Percentiles rank a stretch among this genome's conserved stretches.
Evolutionary conservation across 2,797 vertebrate species (phyloP).

Genomic region (Chaetodon trifasciatus): DNA sequence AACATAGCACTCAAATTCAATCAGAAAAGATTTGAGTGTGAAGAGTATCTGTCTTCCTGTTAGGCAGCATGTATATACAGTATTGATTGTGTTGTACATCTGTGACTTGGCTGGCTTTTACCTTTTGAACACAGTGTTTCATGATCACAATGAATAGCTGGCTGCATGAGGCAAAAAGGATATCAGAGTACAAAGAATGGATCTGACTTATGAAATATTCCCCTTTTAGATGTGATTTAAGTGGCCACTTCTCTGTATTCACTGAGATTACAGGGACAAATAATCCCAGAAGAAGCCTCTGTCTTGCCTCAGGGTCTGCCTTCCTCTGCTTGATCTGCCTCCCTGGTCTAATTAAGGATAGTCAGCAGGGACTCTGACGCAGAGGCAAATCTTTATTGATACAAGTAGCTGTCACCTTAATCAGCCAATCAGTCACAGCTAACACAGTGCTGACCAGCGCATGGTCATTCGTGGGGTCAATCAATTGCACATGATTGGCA

Average conservation of each 20-base stretch:
- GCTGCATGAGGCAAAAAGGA: constrained; percentile 1
- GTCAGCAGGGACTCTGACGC: constrained; percentile 43
- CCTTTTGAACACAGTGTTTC: background rate
- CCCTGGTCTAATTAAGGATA: constrained; percentile 62
- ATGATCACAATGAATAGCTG: background rate
- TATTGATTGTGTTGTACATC: constrained; percentile 7
- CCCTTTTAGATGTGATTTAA: constrained; percentile 2
- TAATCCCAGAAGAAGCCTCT: constrained; percentile 29
- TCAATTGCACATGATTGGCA: constrained; percentile 78
- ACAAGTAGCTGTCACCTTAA: constrained; percentile 75
- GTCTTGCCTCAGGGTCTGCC: constrained; percentile 24
- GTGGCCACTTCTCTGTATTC: background rate
- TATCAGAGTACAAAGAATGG: background rate
- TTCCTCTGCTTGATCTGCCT: constrained; percentile 33
- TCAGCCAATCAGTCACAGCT: constrained; percentile 72
- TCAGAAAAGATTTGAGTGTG: constrained; percentile 13
- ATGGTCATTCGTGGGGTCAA: constrained; percentile 71
- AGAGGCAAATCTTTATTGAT: constrained; percentile 73
- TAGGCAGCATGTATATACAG: background rate
- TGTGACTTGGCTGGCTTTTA: constrained; percentile 6
- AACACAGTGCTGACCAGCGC: constrained; percentile 48
- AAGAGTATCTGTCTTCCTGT: constrained; percentile 17
- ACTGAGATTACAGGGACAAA: constrained; percentile 14
- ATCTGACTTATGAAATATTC: background rate
- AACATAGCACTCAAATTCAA: constrained; percentile 21